A percentile compares a stretch with the other conserved stretches of the same genome.
These are phyloP conservation scores for Abscondita cerata DNA, from an alignment of 2,888 invertebrate species.

Conservation along the genomic window DNA sequence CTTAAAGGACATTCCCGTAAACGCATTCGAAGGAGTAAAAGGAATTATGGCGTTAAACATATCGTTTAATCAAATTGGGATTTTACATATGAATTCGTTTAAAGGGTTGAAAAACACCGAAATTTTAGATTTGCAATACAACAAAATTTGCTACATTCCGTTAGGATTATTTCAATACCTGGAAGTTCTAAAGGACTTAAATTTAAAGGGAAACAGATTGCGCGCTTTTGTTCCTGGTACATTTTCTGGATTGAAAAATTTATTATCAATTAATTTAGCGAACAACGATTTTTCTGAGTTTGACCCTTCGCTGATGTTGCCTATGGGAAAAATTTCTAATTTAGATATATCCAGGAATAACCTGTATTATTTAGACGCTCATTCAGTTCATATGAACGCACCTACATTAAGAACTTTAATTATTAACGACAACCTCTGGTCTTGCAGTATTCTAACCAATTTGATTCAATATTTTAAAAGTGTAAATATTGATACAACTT, in stretches of 20 bases:
- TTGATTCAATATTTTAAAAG: slow-evolving; percentile 48
- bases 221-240: slow-evolving; percentile 46
- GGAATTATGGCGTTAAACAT: slow-evolving; percentile 49
- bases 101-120: slow-evolving; percentile 46
- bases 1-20: slow-evolving; percentile 44
- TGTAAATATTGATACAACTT: slow-evolving; percentile 44
- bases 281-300: slow-evolving; percentile 48
- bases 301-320: slow-evolving; percentile 47
- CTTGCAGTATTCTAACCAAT: slow-evolving; percentile 47
- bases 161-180: slow-evolving; percentile 50
- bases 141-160: slow-evolving; percentile 50
- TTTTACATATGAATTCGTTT: slow-evolving; percentile 47
- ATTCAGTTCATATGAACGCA: slow-evolving; percentile 44
- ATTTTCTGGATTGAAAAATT: slow-evolving; percentile 50
- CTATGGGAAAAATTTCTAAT: slow-evolving; percentile 44
- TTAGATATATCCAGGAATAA: slow-evolving; percentile 52
- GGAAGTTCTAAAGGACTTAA: slow-evolving; percentile 44
- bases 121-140: slow-evolving; percentile 49
- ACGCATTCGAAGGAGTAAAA: slow-evolving; percentile 47
- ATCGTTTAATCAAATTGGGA: slow-evolving; percentile 49
- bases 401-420: slow-evolving; percentile 47
- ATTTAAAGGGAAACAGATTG: slow-evolving; percentile 50
- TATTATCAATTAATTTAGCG: slow-evolving; percentile 48
- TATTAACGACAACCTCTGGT: slow-evolving; percentile 53
- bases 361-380: slow-evolving; percentile 50